Conservation (phyloP, 1,140 invertebrate genomes). For the Lordiphosa mommai region DNA sequence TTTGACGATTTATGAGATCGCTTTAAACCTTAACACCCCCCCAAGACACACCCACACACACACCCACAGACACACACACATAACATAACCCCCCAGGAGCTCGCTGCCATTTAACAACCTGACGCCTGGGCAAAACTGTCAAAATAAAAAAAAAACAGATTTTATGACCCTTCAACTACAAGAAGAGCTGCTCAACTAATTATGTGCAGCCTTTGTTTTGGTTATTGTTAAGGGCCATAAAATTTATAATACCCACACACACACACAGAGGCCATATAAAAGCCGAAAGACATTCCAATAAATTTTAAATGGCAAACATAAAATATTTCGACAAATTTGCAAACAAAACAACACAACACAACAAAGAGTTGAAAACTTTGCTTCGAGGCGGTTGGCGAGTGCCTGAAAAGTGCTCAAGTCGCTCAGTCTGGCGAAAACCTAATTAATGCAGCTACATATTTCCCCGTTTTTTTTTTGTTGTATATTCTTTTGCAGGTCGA, state of each 20-base stretch:
- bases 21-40: conserved; percentile 49
- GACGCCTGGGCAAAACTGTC: conserved; percentile 25
- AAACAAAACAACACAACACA: conserved; percentile 37
- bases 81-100: conserved; percentile 14
- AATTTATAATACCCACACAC: conserved; percentile 57
- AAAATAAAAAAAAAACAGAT: conserved; percentile 29
- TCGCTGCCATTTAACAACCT: conserved; percentile 41
- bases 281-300: conserved; percentile 57
- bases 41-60: neutral
- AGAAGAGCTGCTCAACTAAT: conserved; percentile 56
- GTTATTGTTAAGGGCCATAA: conserved; percentile 42
- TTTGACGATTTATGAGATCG: conserved; percentile 26
- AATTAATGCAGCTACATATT: conserved; percentile 72
- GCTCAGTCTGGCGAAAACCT: conserved; percentile 44
- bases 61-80: no score
- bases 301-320: conserved; percentile 78
- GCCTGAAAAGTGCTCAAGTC: conserved; percentile 9
- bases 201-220: conserved; percentile 50
- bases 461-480: conserved; percentile 24
- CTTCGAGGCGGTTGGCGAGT: conserved; percentile 13
- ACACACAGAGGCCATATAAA: conserved; percentile 63
- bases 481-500: conserved; percentile 84
- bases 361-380: conserved; percentile 18
- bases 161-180: conserved; percentile 62
- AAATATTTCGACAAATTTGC: conserved; percentile 74